A percentile compares a stretch with the other conserved stretches of the same genome.
Conservation (phyloP, 2,113 vertebrate genomes). For the Sinocyclocheilus rhinocerous region DNA sequence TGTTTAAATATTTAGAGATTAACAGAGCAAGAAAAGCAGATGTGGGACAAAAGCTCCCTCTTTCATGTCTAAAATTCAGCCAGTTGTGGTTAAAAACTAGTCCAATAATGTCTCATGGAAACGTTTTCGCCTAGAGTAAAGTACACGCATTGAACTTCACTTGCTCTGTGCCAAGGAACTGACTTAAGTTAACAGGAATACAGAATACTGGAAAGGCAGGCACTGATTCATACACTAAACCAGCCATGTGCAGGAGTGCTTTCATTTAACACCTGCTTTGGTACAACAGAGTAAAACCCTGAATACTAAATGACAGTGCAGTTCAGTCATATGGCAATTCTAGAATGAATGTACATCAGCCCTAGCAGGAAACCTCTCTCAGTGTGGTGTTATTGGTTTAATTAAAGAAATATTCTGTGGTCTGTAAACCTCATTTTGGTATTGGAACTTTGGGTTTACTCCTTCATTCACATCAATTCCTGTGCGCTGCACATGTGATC, state of each 20-base stretch:
- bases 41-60: slow-evolving; percentile 1
- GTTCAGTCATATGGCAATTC: slow-evolving; percentile 8
- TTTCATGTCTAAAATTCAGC: slow-evolving; percentile 18
- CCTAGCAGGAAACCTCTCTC: not conserved
- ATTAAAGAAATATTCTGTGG: not conserved
- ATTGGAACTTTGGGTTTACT: not conserved
- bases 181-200: not conserved
- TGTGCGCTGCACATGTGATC: not conserved
- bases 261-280: slow-evolving; percentile 52
- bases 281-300: slow-evolving; percentile 49
- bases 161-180: not conserved
- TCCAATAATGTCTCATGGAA: slow-evolving; percentile 19
- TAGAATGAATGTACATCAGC: not conserved
- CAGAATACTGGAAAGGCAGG: slow-evolving; percentile 6
- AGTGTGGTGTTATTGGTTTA: not conserved
- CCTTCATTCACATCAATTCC: not conserved
- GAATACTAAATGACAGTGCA: slow-evolving; percentile 21
- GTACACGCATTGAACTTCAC: not conserved
- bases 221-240: slow-evolving; percentile 60
- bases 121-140: not conserved
- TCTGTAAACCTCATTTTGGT: not conserved
- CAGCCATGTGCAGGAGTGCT: slow-evolving; percentile 40
- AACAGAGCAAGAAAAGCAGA: slow-evolving; percentile 39
- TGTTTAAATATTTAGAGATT: slow-evolving; percentile 27
- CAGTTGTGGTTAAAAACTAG: slow-evolving; percentile 35